Conservation (phyloP, 2,797 vertebrate species). For the Notoglanidium macrostoma region DNA sequence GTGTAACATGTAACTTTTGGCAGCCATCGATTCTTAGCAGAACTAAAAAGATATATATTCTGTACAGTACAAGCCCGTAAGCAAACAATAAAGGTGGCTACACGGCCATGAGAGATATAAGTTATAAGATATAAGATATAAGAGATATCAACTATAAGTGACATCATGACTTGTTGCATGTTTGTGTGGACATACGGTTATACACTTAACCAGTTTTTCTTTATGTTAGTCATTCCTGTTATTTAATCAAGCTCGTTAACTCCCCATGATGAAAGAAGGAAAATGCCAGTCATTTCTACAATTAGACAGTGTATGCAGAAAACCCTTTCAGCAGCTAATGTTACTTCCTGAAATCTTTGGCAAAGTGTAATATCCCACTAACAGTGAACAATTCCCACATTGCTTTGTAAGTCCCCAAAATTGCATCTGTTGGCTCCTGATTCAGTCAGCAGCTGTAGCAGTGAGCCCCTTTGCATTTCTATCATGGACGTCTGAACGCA, state of each 20-base stretch:
- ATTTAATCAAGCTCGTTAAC: not conserved
- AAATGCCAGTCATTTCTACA: slow-evolving; percentile 31
- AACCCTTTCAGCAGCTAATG: slow-evolving; percentile 32
- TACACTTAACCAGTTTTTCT: not conserved
- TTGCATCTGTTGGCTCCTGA: slow-evolving; percentile 12
- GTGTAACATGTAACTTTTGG: not conserved
- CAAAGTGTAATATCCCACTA: slow-evolving; percentile 33
- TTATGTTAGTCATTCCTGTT: slow-evolving; percentile 13
- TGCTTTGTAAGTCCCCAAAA: slow-evolving; percentile 29
- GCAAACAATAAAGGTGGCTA: not conserved
- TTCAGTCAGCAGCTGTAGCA: not conserved
- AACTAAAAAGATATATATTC: not conserved
- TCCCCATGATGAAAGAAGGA: slow-evolving; percentile 22
- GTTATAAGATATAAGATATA: no score
- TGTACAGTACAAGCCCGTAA: no score
- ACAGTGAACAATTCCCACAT: slow-evolving; percentile 18
- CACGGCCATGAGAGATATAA: not conserved
- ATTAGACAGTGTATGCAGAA: slow-evolving; percentile 27
- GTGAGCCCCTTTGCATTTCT: slow-evolving; percentile 3
- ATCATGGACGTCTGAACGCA: not conserved
- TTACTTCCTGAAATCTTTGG: slow-evolving; percentile 33
- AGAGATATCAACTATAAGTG: not conserved
- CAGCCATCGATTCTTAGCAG: not conserved
- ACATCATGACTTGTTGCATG: not conserved
- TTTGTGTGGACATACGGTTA: not conserved